Conservation (phyloP, 2,113 vertebrate genomes). For the Nestor notabilis region DNA sequence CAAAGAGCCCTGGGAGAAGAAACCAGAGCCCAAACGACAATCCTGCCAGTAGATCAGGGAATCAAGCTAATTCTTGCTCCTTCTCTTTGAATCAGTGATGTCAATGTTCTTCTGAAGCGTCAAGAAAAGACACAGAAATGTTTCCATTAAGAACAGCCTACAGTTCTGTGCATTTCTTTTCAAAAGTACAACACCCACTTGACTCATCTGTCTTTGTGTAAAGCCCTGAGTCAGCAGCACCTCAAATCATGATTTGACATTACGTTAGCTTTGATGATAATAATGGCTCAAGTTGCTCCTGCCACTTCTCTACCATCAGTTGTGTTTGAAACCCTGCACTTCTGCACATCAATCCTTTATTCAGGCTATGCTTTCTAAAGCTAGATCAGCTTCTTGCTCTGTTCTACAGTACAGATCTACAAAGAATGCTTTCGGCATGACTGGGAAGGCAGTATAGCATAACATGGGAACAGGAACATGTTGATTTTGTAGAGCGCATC, state of each 20-base stretch:
- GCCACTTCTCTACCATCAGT: background rate
- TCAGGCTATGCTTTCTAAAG: slow-evolving; percentile 8
- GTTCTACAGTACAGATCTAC: background rate
- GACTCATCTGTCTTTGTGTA: slow-evolving; percentile 49
- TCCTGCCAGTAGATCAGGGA: background rate
- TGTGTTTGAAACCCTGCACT: background rate
- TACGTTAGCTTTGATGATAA: background rate
- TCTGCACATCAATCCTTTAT: background rate
- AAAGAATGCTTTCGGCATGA: background rate
- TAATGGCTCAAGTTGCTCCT: background rate
- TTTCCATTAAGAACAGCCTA: background rate
- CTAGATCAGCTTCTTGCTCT: background rate
- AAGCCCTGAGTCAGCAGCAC: slow-evolving; percentile 55
- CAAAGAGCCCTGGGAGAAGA: background rate
- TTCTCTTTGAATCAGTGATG: background rate
- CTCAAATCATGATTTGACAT: slow-evolving; percentile 33
- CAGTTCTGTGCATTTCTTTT: background rate
- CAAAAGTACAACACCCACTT: background rate
- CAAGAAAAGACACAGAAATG: background rate
- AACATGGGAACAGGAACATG: background rate
- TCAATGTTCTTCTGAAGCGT: background rate
- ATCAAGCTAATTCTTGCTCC: background rate
- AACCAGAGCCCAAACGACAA: background rate
- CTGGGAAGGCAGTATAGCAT: background rate
- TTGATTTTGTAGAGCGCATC: background rate